Percentiles rank a stretch among this genome's conserved stretches.
phyloP scores from a whole-genome alignment of 2,888 invertebrate species.

The Fragum whitleyi region DNA sequence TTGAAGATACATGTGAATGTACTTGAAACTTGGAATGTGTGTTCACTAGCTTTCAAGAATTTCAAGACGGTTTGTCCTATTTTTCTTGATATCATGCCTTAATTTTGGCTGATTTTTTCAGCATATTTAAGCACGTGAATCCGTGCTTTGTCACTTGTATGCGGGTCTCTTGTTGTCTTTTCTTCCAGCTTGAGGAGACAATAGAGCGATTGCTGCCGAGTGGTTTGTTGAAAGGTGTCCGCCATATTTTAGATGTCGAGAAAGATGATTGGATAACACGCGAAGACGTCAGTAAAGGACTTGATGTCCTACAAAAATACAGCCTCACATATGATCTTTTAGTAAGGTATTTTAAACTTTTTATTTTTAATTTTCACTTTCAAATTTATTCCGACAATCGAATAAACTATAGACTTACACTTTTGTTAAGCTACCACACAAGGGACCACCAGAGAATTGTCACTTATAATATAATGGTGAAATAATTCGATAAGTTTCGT shows the following conservation, averaged over 20 bases:
- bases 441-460: background rate
- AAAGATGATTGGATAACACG: constrained; percentile 70
- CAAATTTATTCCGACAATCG: no score
- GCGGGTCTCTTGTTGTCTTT: no score
- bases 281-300: constrained; percentile 69
- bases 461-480: background rate
- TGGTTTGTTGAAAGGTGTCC: constrained; percentile 66
- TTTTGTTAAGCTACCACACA: background rate
- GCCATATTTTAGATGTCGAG: constrained; percentile 72
- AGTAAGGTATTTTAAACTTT: constrained; percentile 67
- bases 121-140: no score
- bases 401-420: background rate
- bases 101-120: no score
- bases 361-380: no score
- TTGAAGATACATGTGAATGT: no score
- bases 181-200: constrained; percentile 43
- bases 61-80: no score
- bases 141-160: no score
- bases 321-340: constrained; percentile 71
- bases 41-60: no score
- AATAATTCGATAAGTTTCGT: no score
- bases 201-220: constrained; percentile 38
- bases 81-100: no score
- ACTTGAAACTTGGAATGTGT: no score
- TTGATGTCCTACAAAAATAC: constrained; percentile 66